Evolutionary conservation across 2,888 invertebrate genomes (phyloP), one percentile per base, ranked within the genome.

Genomic region (Odontocerum albicorne): DNA sequence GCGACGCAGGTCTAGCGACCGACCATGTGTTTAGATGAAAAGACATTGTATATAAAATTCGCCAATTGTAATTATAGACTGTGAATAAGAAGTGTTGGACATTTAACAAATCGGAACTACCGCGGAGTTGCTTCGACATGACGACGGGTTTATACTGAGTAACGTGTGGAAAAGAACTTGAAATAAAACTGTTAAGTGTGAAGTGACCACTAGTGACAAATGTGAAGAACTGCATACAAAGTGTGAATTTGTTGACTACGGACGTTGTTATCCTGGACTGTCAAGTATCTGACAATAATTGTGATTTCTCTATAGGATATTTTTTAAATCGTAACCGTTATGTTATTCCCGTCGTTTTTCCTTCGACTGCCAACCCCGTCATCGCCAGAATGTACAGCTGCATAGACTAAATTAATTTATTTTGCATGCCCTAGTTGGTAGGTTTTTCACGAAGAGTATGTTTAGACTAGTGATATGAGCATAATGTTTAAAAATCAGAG

Each of bases 1-100:
- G 87, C 87, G 66, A 88, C 87, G 69, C 87, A 87, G 80, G 88
- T 87, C 78, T 88, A 87, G 84, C 80, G 72, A 63, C 45, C 50
- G 51, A 44, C 46, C 44, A 31, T 32, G 38, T 20, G 32, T 35
- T 20, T 55, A 46, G 50, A 15, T 36, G 19, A 44, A 59, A 40
- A 46, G 53, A 60, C 57, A 38, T 40, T 52, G 53, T 55, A 54
- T 33, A 54, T 46, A 54, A 51, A 57, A 51, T 54, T 55, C 52
- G 60, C 55, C 60, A 49, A 55, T 44, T 32, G 27, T 55, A 58
- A 55, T 52, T 47, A 47, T 38, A 36, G 38, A 51, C 38, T 57
- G 57, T 57, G 57, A 57, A 56, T 51, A 56, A 19, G 19, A 44
- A 36, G 33, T 42, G 20, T 40, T 39, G 39, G 27, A 21, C 22